phyloP scores from a whole-genome alignment of 1,140 invertebrate genomes.

The Drepana arcuata region DNA sequence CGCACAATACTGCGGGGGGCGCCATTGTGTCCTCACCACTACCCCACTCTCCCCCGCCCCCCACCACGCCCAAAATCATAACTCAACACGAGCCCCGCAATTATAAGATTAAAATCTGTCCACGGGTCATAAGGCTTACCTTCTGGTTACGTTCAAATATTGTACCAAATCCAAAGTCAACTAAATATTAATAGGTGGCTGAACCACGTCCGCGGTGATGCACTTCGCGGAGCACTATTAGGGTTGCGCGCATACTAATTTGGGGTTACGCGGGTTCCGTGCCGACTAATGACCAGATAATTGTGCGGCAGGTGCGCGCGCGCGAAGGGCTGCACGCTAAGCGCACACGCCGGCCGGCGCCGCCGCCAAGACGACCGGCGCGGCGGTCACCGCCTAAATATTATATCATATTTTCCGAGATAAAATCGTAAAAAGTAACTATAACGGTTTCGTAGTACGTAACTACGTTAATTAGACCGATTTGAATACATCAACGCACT shows the following conservation, averaged over 20 bases:
- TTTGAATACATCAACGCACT: constrained; percentile 11
- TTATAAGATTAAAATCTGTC: constrained; percentile 58
- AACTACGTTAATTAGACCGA: too few species aligned
- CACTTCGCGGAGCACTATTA: too few species aligned
- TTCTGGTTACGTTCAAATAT: too few species aligned
- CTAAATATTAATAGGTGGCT: too few species aligned
- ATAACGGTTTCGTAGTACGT: too few species aligned
- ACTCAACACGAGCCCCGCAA: constrained; percentile 48
- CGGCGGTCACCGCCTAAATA: too few species aligned
- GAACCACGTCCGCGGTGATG: too few species aligned
- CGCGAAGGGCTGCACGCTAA: constrained; percentile 30
- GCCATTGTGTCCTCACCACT: constrained; percentile 54
- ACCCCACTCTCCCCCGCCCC: constrained; percentile 17
- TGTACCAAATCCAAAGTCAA: too few species aligned
- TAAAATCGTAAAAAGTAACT: constrained; percentile 5
- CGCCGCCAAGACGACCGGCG: background rate
- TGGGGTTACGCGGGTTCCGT: constrained; percentile 35
- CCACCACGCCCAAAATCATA: constrained; percentile 15
- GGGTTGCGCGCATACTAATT: constrained; percentile 44
- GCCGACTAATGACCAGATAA: constrained; percentile 57
- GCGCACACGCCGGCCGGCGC: constrained; percentile 43
- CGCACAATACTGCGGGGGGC: constrained; percentile 59
- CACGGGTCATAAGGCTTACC: too few species aligned
- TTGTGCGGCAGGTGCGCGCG: constrained; percentile 47
- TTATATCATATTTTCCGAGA: too few species aligned